These are phyloP conservation scores for Hyles vespertilio DNA, from an alignment of 1,140 invertebrate genomes.

Conservation along the genomic window DNA sequence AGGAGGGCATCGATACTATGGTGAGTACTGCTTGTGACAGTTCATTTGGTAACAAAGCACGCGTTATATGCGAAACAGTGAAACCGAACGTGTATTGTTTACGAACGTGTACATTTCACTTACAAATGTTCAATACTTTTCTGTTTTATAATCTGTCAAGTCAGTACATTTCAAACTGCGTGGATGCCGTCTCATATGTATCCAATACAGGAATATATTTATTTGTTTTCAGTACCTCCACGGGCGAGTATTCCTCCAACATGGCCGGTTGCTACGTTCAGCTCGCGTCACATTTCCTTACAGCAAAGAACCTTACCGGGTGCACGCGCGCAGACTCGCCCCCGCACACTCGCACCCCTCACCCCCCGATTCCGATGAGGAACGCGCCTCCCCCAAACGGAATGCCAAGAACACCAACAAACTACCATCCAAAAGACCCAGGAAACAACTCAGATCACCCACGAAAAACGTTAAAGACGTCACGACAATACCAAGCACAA, in stretches of 20 bases:
- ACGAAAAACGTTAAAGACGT: slow-evolving; percentile 62
- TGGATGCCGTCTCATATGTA: background rate
- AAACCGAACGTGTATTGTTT: no score
- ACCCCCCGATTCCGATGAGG: slow-evolving; percentile 56
- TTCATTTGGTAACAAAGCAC: no score
- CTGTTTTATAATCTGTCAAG: no score
- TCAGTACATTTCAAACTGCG: no score
- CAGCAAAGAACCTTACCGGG: slow-evolving; percentile 60
- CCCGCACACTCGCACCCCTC: slow-evolving; percentile 44
- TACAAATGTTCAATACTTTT: no score
- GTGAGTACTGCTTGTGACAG: slow-evolving; percentile 26
- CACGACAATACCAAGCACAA: slow-evolving; percentile 61
- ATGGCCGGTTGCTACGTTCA: slow-evolving; percentile 80
- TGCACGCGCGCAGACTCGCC: slow-evolving; percentile 56
- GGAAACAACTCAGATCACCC: slow-evolving; percentile 56
- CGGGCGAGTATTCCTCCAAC: slow-evolving; percentile 84
- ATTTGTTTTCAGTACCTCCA: slow-evolving; percentile 80
- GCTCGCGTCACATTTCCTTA: slow-evolving; percentile 78
- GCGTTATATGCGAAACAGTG: no score
- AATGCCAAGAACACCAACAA: slow-evolving; percentile 41
- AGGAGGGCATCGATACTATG: slow-evolving; percentile 48
- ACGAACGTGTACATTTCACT: no score
- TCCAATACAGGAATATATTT: background rate
- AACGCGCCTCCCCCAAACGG: slow-evolving; percentile 54
- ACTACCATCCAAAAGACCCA: slow-evolving; percentile 47